These are phyloP conservation scores for Metopia argyrocephala DNA, from an alignment of 2,888 invertebrate genomes.

Conservation along the genomic window DNA sequence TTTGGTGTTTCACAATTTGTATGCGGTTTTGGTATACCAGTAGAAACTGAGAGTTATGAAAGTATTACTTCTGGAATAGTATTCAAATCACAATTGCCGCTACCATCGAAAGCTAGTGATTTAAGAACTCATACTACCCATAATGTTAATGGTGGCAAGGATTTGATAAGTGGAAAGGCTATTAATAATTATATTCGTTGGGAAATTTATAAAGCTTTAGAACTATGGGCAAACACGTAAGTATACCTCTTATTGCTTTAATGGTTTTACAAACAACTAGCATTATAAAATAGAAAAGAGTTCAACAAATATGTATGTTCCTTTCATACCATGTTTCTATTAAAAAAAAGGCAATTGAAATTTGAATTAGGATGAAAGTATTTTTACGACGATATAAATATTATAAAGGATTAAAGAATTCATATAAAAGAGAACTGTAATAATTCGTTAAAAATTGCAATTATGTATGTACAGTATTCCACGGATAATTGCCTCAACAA, in stretches of 20 bases:
- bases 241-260: neutral
- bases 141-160: constrained; percentile 45
- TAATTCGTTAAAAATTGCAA: no score
- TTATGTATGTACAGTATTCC: no score
- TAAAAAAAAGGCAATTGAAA: no score
- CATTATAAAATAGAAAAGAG: no score
- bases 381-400: no score
- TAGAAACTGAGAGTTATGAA: constrained; percentile 40
- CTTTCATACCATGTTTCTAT: no score
- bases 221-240: constrained; percentile 32
- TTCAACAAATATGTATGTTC: no score
- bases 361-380: no score
- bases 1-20: constrained; percentile 46
- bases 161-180: neutral
- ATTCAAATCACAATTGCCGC: constrained; percentile 44
- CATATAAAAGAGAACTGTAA: no score
- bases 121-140: constrained; percentile 38
- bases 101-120: constrained; percentile 29
- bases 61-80: constrained; percentile 50
- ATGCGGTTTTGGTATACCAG: constrained; percentile 54
- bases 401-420: no score
- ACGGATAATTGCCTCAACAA: no score
- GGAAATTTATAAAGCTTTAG: constrained; percentile 38
- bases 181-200: constrained; percentile 17
- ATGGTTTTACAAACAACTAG: no score